A percentile compares a stretch with the other conserved stretches of the same genome.
phyloP scores from a whole-genome alignment of 2,113 vertebrate genomes.

The Grallaria varia region DNA sequence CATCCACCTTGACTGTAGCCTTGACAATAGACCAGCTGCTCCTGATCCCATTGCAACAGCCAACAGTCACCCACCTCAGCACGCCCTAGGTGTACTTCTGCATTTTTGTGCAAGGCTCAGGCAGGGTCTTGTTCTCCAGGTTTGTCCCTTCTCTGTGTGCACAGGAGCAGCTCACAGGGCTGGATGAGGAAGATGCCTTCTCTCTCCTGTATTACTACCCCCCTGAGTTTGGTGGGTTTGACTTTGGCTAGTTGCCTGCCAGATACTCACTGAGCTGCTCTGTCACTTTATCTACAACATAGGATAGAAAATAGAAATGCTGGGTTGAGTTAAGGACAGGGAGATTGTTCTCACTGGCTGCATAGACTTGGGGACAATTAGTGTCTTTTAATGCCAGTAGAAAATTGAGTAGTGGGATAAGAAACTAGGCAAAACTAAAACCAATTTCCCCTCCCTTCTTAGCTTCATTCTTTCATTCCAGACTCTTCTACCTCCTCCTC shows the following conservation, averaged over 20 bases:
- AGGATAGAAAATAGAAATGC: neutral
- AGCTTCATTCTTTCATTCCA: neutral
- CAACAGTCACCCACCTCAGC: neutral
- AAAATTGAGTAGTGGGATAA: neutral
- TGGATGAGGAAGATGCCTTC: neutral
- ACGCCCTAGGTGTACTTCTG: neutral
- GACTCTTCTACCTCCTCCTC: neutral
- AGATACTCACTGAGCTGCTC: neutral
- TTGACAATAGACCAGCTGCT: neutral
- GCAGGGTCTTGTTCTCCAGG: neutral
- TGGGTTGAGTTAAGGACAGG: neutral
- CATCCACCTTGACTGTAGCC: neutral
- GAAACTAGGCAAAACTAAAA: neutral
- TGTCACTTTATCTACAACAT: neutral
- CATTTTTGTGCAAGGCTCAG: neutral
- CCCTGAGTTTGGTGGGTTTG: neutral
- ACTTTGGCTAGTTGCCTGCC: neutral
- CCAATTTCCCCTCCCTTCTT: rapidly evolving
- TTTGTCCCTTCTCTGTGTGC: neutral
- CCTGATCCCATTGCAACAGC: neutral
- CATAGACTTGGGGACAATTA: neutral
- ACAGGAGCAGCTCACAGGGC: neutral
- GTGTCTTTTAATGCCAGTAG: neutral
- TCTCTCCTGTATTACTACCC: neutral
- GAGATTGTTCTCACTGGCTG: neutral